Conservation (phyloP, 1,140 invertebrate genomes). For the Cyphomyrmex costatus region DNA sequence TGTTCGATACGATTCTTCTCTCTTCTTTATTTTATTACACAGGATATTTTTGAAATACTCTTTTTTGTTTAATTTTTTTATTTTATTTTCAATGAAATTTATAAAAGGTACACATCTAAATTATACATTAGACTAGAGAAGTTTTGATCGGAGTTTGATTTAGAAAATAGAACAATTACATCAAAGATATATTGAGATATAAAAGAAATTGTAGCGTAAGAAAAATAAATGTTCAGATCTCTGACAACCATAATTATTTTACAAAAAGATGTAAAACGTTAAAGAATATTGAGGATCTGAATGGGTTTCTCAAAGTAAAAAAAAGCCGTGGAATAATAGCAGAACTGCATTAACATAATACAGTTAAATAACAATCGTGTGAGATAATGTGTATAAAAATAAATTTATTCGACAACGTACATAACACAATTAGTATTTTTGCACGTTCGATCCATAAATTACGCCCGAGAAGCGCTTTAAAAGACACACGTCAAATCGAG, state of each 20-base stretch:
- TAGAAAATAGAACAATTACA: background rate
- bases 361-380: background rate
- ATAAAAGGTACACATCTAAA: constrained; percentile 19
- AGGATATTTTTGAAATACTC: background rate
- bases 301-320: background rate
- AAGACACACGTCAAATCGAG: constrained; percentile 18
- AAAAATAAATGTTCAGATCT: background rate
- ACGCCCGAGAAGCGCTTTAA: background rate
- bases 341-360: constrained; percentile 24
- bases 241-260: constrained; percentile 10
- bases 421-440: background rate
- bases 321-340: background rate
- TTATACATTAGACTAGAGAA: constrained; percentile 41
- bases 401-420: constrained; percentile 50
- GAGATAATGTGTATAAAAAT: constrained; percentile 46
- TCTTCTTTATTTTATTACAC: constrained; percentile 19
- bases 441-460: constrained; percentile 7
- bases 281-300: background rate
- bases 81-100: constrained; percentile 22
- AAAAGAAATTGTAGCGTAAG: background rate
- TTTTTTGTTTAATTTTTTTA: constrained; percentile 22
- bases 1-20: constrained; percentile 51
- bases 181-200: background rate
- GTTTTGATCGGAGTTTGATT: background rate
- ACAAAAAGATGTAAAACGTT: constrained; percentile 22